Percentiles rank a stretch among this genome's conserved stretches.
phyloP scores from a whole-genome alignment of 2,797 vertebrate species.

The Gouania willdenowi region DNA sequence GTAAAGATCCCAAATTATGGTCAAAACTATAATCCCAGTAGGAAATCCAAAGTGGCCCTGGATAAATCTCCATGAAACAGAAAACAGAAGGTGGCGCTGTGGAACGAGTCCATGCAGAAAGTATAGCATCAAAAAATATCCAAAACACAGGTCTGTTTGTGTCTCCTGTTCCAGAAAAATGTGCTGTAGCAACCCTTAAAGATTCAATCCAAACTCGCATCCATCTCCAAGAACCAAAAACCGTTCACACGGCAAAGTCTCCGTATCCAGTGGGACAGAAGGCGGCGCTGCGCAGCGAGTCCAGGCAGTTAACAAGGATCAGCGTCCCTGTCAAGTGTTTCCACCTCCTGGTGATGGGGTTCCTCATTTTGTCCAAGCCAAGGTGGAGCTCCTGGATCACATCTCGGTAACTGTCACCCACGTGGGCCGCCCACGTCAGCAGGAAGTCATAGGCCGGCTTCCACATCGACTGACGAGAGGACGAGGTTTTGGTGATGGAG shows the following conservation, averaged over 20 bases:
- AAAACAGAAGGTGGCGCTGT: too few species aligned
- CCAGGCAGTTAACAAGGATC: conserved; percentile 91
- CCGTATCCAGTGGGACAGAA: conserved; percentile 85
- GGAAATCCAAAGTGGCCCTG: too few species aligned
- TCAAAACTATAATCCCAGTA: too few species aligned
- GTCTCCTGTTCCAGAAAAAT: too few species aligned
- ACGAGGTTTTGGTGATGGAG: too few species aligned
- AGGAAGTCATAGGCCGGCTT: conserved; percentile 96
- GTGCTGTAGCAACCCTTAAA: too few species aligned
- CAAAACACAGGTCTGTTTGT: too few species aligned
- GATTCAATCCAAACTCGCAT: too few species aligned
- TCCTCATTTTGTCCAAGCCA: conserved; percentile 94
- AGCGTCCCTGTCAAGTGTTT: conserved; percentile 93
- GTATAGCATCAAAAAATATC: too few species aligned
- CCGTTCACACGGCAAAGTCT: conserved; percentile 84
- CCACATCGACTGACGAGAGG: conserved; percentile 88
- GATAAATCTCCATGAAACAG: too few species aligned
- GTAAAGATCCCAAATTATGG: too few species aligned
- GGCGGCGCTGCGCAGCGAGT: conserved; percentile 84
- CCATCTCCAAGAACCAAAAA: background rate
- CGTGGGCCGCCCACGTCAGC: conserved; percentile 91
- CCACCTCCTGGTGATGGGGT: conserved; percentile 94
- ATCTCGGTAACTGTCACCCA: conserved; percentile 94
- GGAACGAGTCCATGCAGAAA: too few species aligned
- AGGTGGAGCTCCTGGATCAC: conserved; percentile 95